Base-by-base conservation (phyloP, 2,113 vertebrate species). In the Phyllostomus hastatus region DNA sequence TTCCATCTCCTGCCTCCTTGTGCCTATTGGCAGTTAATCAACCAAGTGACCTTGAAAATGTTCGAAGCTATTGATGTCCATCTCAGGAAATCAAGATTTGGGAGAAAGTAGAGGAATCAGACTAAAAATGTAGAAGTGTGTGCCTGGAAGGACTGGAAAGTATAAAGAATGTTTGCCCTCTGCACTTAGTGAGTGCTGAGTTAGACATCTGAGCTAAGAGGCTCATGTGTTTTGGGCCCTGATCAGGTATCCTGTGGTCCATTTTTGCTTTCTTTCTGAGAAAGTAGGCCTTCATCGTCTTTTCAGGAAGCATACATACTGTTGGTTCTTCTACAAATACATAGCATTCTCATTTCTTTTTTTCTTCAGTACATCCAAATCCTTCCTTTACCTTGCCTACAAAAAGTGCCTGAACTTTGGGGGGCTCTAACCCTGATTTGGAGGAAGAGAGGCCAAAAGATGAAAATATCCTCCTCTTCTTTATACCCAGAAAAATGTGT, bases 381-480 rank as follows among this genome's bases (percentile, higher is more conserved):
- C 3, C 20, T 81, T 95, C 95, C 57, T 89, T 38, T 10, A 54
- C 2, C 14, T 80, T 17, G 19, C 11, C 33, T 50, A 87, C 31
- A 82, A 76, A 81, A 85, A 92, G 92, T 16, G 5, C 19, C 52
- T 59, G 50, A 64, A 17, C 10, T 69, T 85, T 83, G 19, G 8
- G 50, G 19, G 14, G 2, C 22, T 70, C 41, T 73, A 91, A 28
- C 31, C 43, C n/a, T 85, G 48, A 86, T 64, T 90, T 89, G 46
- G 64, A 91, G 46, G 64, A 69, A 92, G 24, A 85, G 16, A 94
- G 52, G 81, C 46, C n/a, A 64, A 87, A 91, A 93, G 67, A 52
- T 90, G 84, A 97, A 96, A 94, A 95, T 81, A 90, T 15, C 35
- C 26, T 87, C 57, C 24, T 90, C 10, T 84, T 76, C 69, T 90